These are phyloP conservation scores for Leuciscus waleckii DNA, from an alignment of 2,797 vertebrate genomes.

Conservation along the genomic window DNA sequence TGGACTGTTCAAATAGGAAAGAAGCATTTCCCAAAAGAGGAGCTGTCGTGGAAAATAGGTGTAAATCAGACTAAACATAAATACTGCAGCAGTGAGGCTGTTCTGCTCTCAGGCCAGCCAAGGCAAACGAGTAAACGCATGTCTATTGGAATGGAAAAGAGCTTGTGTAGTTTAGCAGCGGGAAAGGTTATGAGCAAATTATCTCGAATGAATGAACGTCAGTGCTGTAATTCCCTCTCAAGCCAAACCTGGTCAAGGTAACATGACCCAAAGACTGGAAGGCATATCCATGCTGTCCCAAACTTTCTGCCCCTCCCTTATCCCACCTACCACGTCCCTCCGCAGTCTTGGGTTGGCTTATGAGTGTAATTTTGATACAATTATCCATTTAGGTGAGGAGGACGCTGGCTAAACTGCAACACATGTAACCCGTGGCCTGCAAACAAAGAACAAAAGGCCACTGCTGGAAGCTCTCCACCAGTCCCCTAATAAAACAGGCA, in stretches of 20 bases:
- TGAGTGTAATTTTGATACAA: constrained; percentile 64
- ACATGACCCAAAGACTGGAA: constrained; percentile 41
- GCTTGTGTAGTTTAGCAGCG: constrained; percentile 19
- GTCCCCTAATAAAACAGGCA: constrained; percentile 56
- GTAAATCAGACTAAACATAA: constrained; percentile 59
- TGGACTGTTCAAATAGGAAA: constrained; percentile 37
- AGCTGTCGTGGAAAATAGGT: constrained; percentile 52
- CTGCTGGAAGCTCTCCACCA: constrained; percentile 60
- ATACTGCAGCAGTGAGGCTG: constrained; percentile 39
- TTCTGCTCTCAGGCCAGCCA: constrained; percentile 1
- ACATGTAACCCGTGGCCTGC: constrained; percentile 57
- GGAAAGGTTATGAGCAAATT: constrained; percentile 48
- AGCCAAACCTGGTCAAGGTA: not conserved
- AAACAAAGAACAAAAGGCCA: constrained; percentile 66
- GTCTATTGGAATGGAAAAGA: constrained; percentile 43
- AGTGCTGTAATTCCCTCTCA: constrained; percentile 39
- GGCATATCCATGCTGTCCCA: constrained; percentile 41
- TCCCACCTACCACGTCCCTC: constrained; percentile 39
- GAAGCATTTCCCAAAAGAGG: constrained; percentile 14
- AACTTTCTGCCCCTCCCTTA: not conserved
- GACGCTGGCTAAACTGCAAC: constrained; percentile 64
- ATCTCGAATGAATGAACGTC: constrained; percentile 47
- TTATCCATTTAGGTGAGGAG: constrained; percentile 67
- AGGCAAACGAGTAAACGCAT: constrained; percentile 48
- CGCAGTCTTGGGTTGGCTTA: constrained; percentile 35